Base-by-base conservation (phyloP, 2,113 vertebrate genomes). In the Spilogale gracilis region DNA sequence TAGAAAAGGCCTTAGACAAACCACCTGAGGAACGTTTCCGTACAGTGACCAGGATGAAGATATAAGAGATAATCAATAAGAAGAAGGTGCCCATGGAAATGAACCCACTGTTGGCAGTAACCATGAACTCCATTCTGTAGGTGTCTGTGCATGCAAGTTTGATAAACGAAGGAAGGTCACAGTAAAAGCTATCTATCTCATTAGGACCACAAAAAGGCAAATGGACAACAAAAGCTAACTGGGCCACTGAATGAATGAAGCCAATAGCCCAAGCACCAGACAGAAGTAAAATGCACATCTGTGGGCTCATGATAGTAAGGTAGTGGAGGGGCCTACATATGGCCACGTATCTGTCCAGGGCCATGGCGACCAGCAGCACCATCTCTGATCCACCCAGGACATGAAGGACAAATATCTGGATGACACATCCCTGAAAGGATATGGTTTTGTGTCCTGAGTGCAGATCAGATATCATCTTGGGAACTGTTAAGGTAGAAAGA, bases 401-500 rank as follows among this genome's bases (percentile, higher is more conserved):
- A 9, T 98, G 97, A 58, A 98, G 89, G 9, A 74, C 69, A 92
- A 98, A 98, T 63, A 98, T 91, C 30, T 98, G 97, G 9, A 94
- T 50, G 16, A 98, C 38, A 69, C 97, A 98, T 0, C 79, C 93
- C 0, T 91, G 45, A 23, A 97, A 98, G 17, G 97, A 96, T 60
- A 98, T 97, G 5, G 52, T 82, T 54, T 52, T 89, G 17, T 74
- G 63, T 11, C 84, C 74, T 60, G 93, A 94, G 27, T 32, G 87
- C 0, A 98, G 13, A 43, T 95, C 58, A 87, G 38, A 92, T 61
- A 97, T 73, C 94, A 93, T 88, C 65, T 97, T 97, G 23, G 94
- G 97, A 21, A 93, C 65, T 0, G 56, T 95, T 50, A 92, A 20
- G 1, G 97, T 96, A 67, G 91, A 94, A 32, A 96, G 8, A 16